Base-by-base conservation (phyloP, 2,797 vertebrate genomes). In the Remorina albescens region DNA sequence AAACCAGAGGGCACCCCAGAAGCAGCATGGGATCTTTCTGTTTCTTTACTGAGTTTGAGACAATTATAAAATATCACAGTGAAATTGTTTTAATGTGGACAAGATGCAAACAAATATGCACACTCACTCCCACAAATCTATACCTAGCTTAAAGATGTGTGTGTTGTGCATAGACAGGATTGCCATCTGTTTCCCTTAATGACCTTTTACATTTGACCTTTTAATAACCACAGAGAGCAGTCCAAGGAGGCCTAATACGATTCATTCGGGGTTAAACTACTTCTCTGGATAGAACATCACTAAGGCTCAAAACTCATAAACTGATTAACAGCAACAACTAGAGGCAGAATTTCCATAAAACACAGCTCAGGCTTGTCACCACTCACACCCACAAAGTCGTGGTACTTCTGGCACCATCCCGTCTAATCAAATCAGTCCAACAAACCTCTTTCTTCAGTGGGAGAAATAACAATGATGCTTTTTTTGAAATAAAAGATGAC, bases 121-220 rank as follows among this genome's bases (percentile, higher is more conserved):
- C 25, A 7, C 51, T 46, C 23, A 18, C 19, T 61, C 37, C 10
- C 28, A 55, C 58, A 76, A 65, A 73, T 68, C 60, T 75, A 61
- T 66, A 78, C 30, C 5, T 67, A 63, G 41, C 26, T 80, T 69
- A 81, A 44, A 47, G 16, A 65, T 50, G 36, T 62, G 39, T 56
- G 37, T 37, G 53, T 59, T 41, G 70, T 42, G 25, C 50, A 54
- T 21, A 56, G 32, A 13, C 30, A 36, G 9, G 36, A 82, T 70
- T 53, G 58, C 86, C 84, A 89, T 91, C 83, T 89, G 87, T 74
- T 84, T 77, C 64, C 30, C 32, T 18, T 16, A 13, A 28, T 72
- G 63, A 72, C 79, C 71, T 69, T 79, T 87, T 58, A 74, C 44
- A 67, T 83, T 60, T 88, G 63, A 76, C 80, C 68, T 72, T 41